Evolutionary conservation across 2,888 invertebrate genomes (phyloP).

Genomic region (Erynnis tages): DNA sequence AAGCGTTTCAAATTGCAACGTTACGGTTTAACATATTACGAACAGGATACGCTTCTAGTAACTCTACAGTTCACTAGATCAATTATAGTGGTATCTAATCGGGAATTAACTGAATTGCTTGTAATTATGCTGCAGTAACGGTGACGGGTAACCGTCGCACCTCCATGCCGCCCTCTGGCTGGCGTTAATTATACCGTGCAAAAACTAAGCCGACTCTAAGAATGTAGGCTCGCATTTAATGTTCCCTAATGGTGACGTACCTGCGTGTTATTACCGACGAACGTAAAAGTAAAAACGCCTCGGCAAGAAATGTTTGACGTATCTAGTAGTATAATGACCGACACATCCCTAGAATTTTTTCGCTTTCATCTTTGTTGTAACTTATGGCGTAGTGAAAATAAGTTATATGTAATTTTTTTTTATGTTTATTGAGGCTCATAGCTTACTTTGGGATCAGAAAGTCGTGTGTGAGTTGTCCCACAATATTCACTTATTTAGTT

Average conservation of each 20-base stretch:
- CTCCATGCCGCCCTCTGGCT: conserved; percentile 14
- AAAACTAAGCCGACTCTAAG: conserved; percentile 17
- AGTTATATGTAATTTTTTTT: too few relatives aligned
- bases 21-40: conserved; percentile 4
- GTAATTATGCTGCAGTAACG: conserved; percentile 24
- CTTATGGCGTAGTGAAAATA: too few relatives aligned
- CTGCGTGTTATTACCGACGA: conserved; percentile 17
- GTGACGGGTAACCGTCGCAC: conserved; percentile 22
- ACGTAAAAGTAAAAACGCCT: conserved; percentile 20
- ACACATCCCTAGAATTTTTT: conserved; percentile 9
- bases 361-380: too few relatives aligned
- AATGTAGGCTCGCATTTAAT: conserved; percentile 23
- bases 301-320: conserved; percentile 11
- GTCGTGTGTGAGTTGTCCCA: too few relatives aligned
- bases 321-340: conserved; percentile 8
- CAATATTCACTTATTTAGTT: too few relatives aligned
- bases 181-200: conserved; percentile 20
- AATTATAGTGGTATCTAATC: conserved; percentile 26
- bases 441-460: too few relatives aligned
- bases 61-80: conserved; percentile 22
- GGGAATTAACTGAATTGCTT: conserved; percentile 25
- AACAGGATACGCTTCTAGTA: conserved; percentile 15
- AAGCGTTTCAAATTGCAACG: background rate
- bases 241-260: conserved; percentile 19
- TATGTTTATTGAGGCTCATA: too few relatives aligned